These are phyloP conservation scores for Sterrhoptilus dennistouni DNA, from an alignment of 2,113 vertebrate genomes.

Conservation along the genomic window DNA sequence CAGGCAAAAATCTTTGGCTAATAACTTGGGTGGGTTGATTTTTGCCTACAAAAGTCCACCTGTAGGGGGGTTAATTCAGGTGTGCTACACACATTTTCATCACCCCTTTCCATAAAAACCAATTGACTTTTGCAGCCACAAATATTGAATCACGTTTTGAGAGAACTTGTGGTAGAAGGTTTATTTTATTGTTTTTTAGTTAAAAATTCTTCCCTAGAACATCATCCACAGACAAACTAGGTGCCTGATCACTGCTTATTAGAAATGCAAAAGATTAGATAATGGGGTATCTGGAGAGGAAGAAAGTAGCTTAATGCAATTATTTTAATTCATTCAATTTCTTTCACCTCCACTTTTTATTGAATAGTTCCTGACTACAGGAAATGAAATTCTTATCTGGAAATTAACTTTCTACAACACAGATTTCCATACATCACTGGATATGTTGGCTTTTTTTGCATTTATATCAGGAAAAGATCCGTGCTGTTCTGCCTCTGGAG, in stretches of 20 bases:
- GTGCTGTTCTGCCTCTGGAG: not conserved
- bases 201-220: not conserved
- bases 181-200: not conserved
- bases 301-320: slow-evolving; percentile 30
- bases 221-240: not conserved
- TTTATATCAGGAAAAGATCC: not conserved
- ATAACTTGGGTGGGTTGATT: not conserved
- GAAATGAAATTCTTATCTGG: slow-evolving; percentile 61
- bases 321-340: slow-evolving; percentile 48
- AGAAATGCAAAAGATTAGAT: slow-evolving; percentile 14
- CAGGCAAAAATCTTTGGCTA: not conserved
- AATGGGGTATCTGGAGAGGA: not conserved
- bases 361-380: slow-evolving; percentile 17
- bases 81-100: not conserved
- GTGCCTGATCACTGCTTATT: not conserved
- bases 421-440: not conserved
- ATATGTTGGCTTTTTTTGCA: not conserved
- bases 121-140: not conserved
- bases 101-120: not conserved
- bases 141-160: not conserved
- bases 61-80: not conserved
- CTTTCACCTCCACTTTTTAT: not conserved
- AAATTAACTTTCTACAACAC: slow-evolving; percentile 24
- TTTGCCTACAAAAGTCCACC: not conserved
- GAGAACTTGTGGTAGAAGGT: not conserved